Percentiles rank a stretch among this genome's conserved stretches.
Conservation (phyloP, 2,113 vertebrate species). For the Ginglymostoma cirratum region DNA sequence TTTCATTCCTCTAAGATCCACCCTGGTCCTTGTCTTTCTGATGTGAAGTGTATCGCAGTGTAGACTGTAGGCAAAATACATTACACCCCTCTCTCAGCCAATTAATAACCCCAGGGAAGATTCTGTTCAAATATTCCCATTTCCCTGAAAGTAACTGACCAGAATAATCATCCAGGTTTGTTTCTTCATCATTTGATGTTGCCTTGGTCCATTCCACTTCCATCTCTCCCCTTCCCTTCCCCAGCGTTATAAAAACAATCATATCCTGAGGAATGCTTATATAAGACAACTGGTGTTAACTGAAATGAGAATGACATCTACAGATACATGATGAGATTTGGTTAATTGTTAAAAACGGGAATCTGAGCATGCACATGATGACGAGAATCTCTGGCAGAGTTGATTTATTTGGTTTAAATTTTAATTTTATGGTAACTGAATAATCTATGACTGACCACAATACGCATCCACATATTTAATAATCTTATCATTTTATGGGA, state of each 20-base stretch:
- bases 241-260: neutral
- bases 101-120: neutral
- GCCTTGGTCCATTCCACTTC: neutral
- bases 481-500: neutral
- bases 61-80: neutral
- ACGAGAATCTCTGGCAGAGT: neutral
- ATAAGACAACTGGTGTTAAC: neutral
- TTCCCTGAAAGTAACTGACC: neutral
- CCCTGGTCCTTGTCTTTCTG: neutral
- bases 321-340: neutral
- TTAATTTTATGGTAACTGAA: conserved; percentile 1
- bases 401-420: conserved; percentile 23
- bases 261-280: neutral
- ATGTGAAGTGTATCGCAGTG: neutral
- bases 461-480: neutral
- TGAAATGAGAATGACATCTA: neutral
- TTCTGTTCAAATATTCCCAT: neutral
- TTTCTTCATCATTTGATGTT: neutral
- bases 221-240: neutral
- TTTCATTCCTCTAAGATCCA: neutral
- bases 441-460: conserved; percentile 4
- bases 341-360: neutral
- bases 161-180: neutral
- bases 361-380: neutral
- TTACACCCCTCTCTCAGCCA: neutral